phyloP scores from a whole-genome alignment of 2,797 vertebrate genomes.

The Cossypha polioptera region DNA sequence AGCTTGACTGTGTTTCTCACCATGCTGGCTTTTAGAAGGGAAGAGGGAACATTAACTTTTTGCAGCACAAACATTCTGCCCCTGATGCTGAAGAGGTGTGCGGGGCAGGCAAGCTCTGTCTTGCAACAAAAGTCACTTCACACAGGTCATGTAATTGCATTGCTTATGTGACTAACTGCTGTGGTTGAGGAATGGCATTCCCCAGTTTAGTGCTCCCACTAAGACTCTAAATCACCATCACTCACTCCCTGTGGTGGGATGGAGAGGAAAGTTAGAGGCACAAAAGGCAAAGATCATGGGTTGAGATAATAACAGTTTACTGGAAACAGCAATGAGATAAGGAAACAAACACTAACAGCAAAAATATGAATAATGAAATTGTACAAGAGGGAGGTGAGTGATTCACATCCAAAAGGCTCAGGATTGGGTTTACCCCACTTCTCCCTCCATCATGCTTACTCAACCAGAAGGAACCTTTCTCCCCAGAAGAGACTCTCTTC shows the following conservation, averaged over 20 bases:
- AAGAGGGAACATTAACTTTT: neutral
- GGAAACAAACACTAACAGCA: neutral
- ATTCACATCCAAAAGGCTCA: neutral
- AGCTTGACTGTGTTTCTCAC: neutral
- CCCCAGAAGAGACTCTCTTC: neutral
- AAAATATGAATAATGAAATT: neutral
- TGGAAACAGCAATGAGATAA: neutral
- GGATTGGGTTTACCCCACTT: neutral
- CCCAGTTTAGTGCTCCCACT: neutral
- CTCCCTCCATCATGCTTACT: accelerated
- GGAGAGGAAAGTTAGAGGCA: neutral
- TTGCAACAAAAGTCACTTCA: neutral
- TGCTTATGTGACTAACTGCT: neutral
- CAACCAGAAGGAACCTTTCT: neutral
- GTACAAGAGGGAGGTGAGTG: neutral
- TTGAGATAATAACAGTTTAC: neutral
- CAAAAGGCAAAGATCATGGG: neutral
- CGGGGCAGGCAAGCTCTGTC: neutral
- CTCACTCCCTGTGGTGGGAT: neutral
- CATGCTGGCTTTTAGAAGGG: neutral
- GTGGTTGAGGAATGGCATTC: neutral
- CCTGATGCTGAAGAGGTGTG: accelerated
- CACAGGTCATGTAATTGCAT: neutral
- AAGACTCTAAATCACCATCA: neutral
- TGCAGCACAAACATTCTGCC: neutral